Evolutionary conservation across 2,888 invertebrate genomes (phyloP), one percentile per base, ranked within the genome.

Genomic region (Lepidochrysops patricia): DNA sequence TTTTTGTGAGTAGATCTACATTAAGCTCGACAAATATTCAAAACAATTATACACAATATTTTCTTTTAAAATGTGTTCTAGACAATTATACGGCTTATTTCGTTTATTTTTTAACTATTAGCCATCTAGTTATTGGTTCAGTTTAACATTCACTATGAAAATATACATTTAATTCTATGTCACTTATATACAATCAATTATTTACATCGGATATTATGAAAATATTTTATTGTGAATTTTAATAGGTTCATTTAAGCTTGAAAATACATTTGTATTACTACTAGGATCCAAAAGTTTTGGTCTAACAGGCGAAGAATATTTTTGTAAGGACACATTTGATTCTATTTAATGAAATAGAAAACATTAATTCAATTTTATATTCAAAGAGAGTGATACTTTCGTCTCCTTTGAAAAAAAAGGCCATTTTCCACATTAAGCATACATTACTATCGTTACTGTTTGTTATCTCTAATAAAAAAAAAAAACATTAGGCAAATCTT

Each of bases 91-190:
- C 9, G 13, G 49, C 13, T 52, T 58, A 52, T 6, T 25, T 35
- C 9, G 13, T 35, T 52, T 43, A 43, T 19, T 34, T 52, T 58
- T 50, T 57, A 57, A 35, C 43, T 54, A 57, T 57, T 64, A 62
- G 62, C 63, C 63, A 60, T 62, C 65, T 66, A 66, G 50, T 84
- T 84, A 83, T 80, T 89, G 87, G 87, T 87, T 88, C 88, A 83
- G 78, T 83, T 88, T 85, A 85, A 87, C 83, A 82, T 80, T 79
- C 70, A 83, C 84, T 88, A 88, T 83, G 84, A 89, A 88, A 88
- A 89, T 88, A 89, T 87, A 86, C 84, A 86, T 81, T 80, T 77
- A 79, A 76, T 73, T 77, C 74, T 80, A 80, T 58, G 34, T 52
- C 27, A 59, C 34, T 52, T 59, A 59, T 59, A 35, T 75, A 71